Percentiles rank a stretch among this genome's conserved stretches.
Conservation (phyloP, 1,140 invertebrate genomes). For the Ceratosolen solmsi region DNA sequence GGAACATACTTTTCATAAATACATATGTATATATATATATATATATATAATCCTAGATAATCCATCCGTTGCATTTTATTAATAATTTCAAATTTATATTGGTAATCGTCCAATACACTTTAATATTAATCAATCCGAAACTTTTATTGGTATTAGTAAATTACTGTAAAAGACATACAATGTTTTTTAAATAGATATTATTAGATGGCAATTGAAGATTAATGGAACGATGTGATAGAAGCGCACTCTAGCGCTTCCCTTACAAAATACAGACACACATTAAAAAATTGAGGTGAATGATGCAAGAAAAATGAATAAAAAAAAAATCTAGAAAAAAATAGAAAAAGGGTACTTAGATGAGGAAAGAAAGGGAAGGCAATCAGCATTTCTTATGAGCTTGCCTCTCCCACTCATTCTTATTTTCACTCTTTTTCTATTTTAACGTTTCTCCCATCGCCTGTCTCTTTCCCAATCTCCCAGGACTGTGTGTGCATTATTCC, state of each 20-base stretch:
- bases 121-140: too few relatives aligned
- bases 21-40: too few relatives aligned
- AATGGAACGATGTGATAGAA: background rate
- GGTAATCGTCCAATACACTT: too few relatives aligned
- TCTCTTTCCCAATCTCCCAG: constrained; percentile 47
- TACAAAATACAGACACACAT: background rate
- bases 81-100: too few relatives aligned
- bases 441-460: background rate
- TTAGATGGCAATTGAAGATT: too few relatives aligned
- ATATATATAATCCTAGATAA: too few relatives aligned
- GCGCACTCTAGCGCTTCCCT: background rate
- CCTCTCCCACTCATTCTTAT: constrained; percentile 6
- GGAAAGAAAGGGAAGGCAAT: constrained; percentile 46
- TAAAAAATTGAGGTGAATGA: constrained; percentile 15
- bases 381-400: constrained; percentile 49
- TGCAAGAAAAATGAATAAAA: constrained; percentile 21
- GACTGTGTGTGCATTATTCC: constrained; percentile 47
- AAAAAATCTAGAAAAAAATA: background rate
- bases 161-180: too few relatives aligned
- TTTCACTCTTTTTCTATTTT: constrained; percentile 30
- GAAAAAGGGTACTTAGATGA: constrained; percentile 37
- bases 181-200: too few relatives aligned
- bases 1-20: too few relatives aligned
- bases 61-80: too few relatives aligned
- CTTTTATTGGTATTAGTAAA: too few relatives aligned